These are phyloP conservation scores for Ceyx melanurus DNA, from an alignment of 2,113 vertebrate species.

Conservation along the genomic window DNA sequence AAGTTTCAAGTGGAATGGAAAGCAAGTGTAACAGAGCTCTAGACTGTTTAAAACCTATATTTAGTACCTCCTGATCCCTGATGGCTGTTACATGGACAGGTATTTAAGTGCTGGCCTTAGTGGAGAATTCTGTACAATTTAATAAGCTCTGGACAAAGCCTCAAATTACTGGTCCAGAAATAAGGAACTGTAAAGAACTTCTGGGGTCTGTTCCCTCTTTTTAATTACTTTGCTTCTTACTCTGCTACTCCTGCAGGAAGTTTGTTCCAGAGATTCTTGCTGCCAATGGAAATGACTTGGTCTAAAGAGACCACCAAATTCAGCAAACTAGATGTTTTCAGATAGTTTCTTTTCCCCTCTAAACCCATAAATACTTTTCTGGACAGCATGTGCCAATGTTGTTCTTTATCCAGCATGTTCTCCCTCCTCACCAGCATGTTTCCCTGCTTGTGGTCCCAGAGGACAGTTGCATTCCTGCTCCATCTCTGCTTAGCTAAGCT, in stretches of 20 bases:
- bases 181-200: constrained; percentile 9
- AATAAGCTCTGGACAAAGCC: constrained; percentile 40
- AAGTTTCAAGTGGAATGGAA: constrained; percentile 3
- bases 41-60: constrained; percentile 4
- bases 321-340: not conserved
- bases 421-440: fast-evolving
- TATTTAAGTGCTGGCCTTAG: constrained; percentile 9
- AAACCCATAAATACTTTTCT: not conserved
- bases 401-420: not conserved
- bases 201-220: constrained; percentile 25
- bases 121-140: constrained; percentile 2
- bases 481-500: not conserved
- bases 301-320: constrained; percentile 20
- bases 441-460: not conserved
- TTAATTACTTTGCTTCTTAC: constrained; percentile 19
- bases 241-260: not conserved
- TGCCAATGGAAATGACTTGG: constrained; percentile 32
- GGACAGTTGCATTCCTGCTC: not conserved
- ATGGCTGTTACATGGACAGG: not conserved
- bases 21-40: not conserved
- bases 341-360: not conserved
- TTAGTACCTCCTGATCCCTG: not conserved
- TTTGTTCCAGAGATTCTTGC: not conserved
- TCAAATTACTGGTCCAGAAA: not conserved
- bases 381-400: not conserved